phyloP scores from a whole-genome alignment of 2,888 invertebrate species.

The Portevinia maculata region DNA sequence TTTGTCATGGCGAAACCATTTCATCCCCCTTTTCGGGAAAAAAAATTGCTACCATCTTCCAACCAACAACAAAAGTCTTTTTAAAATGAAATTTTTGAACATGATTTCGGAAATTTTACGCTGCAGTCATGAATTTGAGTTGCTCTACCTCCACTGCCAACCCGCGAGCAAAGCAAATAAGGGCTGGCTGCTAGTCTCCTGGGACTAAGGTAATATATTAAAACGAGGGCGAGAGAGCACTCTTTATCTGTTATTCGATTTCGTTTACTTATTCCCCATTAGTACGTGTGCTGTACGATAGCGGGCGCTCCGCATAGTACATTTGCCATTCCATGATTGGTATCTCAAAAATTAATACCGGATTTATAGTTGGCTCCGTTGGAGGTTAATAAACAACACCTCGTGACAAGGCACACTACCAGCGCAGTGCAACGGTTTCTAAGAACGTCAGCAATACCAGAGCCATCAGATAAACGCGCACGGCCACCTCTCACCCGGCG shows the following conservation, averaged over 20 bases:
- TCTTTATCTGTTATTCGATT: constrained; percentile 74
- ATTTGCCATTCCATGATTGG: constrained; percentile 16
- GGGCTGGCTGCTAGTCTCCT: constrained; percentile 54
- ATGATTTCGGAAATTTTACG: constrained; percentile 70
- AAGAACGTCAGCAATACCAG: constrained; percentile 59
- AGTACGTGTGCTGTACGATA: constrained; percentile 55
- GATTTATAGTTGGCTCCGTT: constrained; percentile 73
- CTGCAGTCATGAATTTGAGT: constrained; percentile 57
- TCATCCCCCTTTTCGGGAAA: constrained; percentile 40
- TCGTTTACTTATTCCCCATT: constrained; percentile 69
- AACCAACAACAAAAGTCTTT: constrained; percentile 36
- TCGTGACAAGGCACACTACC: constrained; percentile 69
- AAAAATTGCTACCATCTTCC: constrained; percentile 1
- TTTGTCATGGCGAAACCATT: constrained; percentile 61
- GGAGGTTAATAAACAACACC: constrained; percentile 74
- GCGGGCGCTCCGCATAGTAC: not conserved
- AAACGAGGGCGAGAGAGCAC: constrained; percentile 55
- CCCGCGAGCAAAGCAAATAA: constrained; percentile 40
- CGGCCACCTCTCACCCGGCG: constrained; percentile 41
- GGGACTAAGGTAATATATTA: constrained; percentile 73
- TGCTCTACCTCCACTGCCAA: constrained; percentile 6
- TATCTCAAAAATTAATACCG: constrained; percentile 72
- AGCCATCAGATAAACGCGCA: constrained; percentile 62
- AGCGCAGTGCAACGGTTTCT: constrained; percentile 54
- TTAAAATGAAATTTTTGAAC: constrained; percentile 73